These are phyloP conservation scores for Drosophila fungiperda DNA, from an alignment of 2,888 invertebrate genomes.

Conservation along the genomic window DNA sequence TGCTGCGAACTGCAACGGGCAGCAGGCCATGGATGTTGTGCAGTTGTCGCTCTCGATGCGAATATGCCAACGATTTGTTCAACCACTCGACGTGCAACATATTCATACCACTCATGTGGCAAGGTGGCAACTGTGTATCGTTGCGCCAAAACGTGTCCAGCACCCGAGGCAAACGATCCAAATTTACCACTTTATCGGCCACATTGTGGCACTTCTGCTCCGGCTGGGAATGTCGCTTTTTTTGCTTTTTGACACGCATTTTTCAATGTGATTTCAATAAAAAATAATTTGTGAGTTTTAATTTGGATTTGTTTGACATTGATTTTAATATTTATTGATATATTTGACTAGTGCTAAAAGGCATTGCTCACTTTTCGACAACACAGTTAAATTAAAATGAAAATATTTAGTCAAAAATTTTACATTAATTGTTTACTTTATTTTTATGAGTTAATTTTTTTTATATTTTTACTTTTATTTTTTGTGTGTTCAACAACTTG, in stretches of 20 bases:
- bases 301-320: background rate
- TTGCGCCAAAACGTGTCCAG: constrained; percentile 45
- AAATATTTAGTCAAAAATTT: background rate
- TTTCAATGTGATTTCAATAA: background rate
- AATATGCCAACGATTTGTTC: constrained; percentile 46
- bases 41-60: constrained; percentile 53
- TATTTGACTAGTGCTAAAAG: background rate
- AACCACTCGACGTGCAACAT: background rate
- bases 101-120: constrained; percentile 9
- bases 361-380: background rate
- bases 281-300: background rate
- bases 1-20: constrained; percentile 28
- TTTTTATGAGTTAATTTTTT: background rate
- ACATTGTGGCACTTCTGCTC: constrained; percentile 30
- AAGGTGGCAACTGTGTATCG: background rate
- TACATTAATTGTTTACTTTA: background rate
- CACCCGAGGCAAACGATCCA: constrained; percentile 33
- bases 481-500: background rate
- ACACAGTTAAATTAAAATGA: background rate
- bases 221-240: background rate
- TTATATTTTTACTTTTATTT: background rate
- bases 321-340: background rate
- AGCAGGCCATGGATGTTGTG: constrained; percentile 50
- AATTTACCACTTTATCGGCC: background rate
- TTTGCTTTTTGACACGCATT: constrained; percentile 11